Evolutionary conservation across 2,113 vertebrate species (phyloP).

Genomic region (Castor canadensis): DNA sequence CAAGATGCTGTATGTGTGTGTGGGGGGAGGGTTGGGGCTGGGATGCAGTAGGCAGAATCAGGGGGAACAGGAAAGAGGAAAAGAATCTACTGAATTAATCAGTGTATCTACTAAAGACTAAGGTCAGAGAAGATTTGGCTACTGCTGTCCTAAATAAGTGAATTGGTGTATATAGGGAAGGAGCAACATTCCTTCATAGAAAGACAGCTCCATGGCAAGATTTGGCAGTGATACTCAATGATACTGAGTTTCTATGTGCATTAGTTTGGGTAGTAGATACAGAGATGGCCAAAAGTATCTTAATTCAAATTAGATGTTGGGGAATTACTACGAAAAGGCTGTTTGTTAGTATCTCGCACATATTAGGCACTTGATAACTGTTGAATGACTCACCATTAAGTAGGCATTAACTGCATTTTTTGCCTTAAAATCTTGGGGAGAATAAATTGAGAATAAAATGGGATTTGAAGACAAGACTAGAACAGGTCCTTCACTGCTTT

Average conservation of each 20-base stretch:
- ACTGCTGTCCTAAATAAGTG: background rate
- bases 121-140: constrained; percentile 9
- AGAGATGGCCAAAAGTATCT: background rate
- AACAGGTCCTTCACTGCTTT: background rate
- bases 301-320: background rate
- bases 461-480: background rate
- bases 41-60: background rate
- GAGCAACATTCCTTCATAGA: background rate
- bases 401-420: background rate
- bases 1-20: background rate
- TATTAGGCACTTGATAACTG: background rate
- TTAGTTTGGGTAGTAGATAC: background rate
- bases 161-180: background rate
- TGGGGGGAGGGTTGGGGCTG: background rate
- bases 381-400: background rate
- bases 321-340: background rate
- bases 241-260: background rate
- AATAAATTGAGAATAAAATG: background rate
- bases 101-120: background rate
- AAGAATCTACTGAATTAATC: background rate
- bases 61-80: background rate
- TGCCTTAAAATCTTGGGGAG: background rate
- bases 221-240: background rate
- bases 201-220: background rate
- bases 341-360: background rate